phyloP scores from a whole-genome alignment of 2,113 vertebrate genomes.

The Hippocampus zosterae region DNA sequence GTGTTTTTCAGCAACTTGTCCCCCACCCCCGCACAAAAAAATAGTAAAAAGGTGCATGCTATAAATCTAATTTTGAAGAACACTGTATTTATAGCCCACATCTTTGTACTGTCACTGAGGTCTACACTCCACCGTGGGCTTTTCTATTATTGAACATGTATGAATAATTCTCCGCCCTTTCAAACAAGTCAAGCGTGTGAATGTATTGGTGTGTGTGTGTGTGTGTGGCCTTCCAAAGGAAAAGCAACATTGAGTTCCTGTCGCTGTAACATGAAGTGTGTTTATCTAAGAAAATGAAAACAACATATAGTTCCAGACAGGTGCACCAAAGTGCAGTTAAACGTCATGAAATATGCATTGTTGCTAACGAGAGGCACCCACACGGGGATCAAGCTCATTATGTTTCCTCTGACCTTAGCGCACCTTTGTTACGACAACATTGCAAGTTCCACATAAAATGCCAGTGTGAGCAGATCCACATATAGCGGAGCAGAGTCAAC shows the following conservation, averaged over 20 bases:
- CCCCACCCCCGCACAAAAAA: no score
- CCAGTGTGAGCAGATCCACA: neutral
- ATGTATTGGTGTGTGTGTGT: neutral
- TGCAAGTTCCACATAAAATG: neutral
- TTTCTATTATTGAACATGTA: neutral
- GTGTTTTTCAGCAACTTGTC: no score
- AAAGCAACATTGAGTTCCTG: neutral
- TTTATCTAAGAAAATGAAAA: conserved; percentile 35
- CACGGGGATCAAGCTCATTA: conserved; percentile 7
- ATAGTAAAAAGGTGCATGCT: no score
- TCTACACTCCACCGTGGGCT: neutral
- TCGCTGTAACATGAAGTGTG: neutral
- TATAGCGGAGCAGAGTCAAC: no score
- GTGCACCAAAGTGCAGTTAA: conserved; percentile 22
- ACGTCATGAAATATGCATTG: conserved; percentile 53
- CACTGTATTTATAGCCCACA: no score
- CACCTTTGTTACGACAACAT: conserved; percentile 25
- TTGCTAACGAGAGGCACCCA: conserved; percentile 11
- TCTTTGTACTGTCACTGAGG: no score
- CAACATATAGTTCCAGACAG: conserved; percentile 20
- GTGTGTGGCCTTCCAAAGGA: neutral
- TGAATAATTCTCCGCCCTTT: no score
- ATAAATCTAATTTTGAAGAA: no score
- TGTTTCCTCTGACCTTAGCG: conserved; percentile 18
- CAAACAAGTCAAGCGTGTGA: neutral